phyloP scores from a whole-genome alignment of 2,797 vertebrate genomes.

The Pangasius djambal region DNA sequence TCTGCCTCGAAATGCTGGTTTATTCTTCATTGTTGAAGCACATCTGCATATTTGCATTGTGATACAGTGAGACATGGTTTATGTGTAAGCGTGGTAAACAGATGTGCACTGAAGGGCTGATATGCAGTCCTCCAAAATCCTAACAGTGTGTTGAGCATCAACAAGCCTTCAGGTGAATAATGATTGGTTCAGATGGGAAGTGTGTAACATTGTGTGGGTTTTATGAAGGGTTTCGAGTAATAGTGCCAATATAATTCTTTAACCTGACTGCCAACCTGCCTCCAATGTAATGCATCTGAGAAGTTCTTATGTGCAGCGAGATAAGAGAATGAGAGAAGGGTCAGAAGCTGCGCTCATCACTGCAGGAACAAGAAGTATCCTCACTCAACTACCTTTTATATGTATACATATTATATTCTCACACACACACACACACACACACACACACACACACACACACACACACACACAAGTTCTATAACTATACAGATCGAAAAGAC shows the following conservation, averaged over 20 bases:
- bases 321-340: not conserved
- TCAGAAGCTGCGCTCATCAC: not conserved
- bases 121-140: not conserved
- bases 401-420: no score
- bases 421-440: no score
- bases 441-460: no score
- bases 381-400: not conserved
- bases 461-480: no score
- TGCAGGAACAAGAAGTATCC: not conserved
- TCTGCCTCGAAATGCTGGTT: not conserved
- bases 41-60: constrained; percentile 14
- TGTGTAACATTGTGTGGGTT: not conserved
- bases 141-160: not conserved
- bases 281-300: not conserved
- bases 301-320: not conserved
- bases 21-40: not conserved
- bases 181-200: not conserved
- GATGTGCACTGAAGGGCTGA: not conserved
- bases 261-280: not conserved
- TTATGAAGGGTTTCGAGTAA: not conserved
- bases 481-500: not conserved
- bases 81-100: not conserved
- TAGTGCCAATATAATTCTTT: not conserved
- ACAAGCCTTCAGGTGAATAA: not conserved
- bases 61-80: not conserved